These are phyloP conservation scores for Ancistrus triradiatus DNA, from an alignment of 2,113 vertebrate species.

Conservation along the genomic window DNA sequence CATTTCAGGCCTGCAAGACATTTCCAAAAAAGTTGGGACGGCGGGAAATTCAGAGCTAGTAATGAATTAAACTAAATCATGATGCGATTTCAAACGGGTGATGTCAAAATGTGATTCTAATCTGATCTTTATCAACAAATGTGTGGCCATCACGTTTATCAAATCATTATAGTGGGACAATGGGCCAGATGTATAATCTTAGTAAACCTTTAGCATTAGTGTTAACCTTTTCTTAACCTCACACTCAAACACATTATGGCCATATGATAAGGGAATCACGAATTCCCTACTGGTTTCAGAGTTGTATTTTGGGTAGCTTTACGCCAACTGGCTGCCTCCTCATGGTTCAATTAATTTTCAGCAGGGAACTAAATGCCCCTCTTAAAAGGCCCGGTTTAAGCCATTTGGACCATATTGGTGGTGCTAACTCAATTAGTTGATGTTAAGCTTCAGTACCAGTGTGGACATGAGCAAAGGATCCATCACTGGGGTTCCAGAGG, in stretches of 20 bases:
- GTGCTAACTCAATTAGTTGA: slow-evolving; percentile 38
- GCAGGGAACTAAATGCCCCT: slow-evolving; percentile 1
- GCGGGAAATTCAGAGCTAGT: too few species aligned
- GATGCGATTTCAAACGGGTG: too few species aligned
- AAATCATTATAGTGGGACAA: too few species aligned
- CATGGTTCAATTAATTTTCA: slow-evolving; percentile 29
- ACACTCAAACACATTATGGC: not conserved
- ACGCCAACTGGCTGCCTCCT: slow-evolving; percentile 28
- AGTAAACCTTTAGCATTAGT: too few species aligned
- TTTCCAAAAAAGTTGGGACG: too few species aligned
- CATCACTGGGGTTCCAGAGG: slow-evolving; percentile 27
- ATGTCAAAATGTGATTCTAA: too few species aligned
- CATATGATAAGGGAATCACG: slow-evolving; percentile 17
- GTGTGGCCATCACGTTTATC: too few species aligned
- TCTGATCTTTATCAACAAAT: too few species aligned
- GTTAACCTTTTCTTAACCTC: slow-evolving; percentile 33
- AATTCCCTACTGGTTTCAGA: slow-evolving; percentile 21
- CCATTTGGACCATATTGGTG: slow-evolving; percentile 20
- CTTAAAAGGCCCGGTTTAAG: slow-evolving; percentile 32
- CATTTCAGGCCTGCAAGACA: too few species aligned
- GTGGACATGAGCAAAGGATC: not conserved
- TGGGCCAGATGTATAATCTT: too few species aligned
- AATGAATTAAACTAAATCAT: too few species aligned
- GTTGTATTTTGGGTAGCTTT: slow-evolving; percentile 16
- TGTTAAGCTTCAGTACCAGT: slow-evolving; percentile 9